phyloP scores from a whole-genome alignment of 2,113 vertebrate species.

The Axis porcinus region DNA sequence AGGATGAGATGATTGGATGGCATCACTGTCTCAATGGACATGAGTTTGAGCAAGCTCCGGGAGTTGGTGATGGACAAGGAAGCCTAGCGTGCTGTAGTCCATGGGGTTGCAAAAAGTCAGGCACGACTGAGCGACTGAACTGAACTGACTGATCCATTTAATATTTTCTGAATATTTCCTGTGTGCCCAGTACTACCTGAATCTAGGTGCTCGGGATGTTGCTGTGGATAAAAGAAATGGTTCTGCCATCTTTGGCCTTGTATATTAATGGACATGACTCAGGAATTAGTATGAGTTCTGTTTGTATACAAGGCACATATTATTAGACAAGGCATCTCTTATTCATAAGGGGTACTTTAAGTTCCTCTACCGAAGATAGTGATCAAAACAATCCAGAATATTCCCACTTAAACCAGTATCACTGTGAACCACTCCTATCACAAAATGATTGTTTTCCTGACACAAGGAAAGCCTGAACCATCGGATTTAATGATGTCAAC shows the following conservation, averaged over 20 bases:
- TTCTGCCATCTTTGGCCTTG: not conserved
- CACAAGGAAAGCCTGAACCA: not conserved
- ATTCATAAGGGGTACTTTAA: not conserved
- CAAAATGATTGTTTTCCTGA: not conserved
- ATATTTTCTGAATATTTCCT: not conserved
- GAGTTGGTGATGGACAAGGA: not conserved
- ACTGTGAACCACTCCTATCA: not conserved
- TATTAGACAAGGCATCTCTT: not conserved
- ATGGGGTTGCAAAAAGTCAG: not conserved
- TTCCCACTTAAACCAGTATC: not conserved
- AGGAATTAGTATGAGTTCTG: not conserved
- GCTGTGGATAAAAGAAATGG: not conserved
- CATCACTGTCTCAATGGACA: not conserved
- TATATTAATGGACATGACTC: not conserved
- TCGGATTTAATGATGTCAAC: not conserved
- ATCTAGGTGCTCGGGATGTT: not conserved
- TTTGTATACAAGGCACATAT: not conserved
- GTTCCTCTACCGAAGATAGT: not conserved
- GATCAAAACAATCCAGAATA: not conserved
- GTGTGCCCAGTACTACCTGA: not conserved
- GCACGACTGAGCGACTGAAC: fast-evolving
- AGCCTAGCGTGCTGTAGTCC: not conserved
- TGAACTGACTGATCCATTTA: not conserved
- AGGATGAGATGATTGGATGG: not conserved
- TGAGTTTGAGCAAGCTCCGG: not conserved